These are phyloP conservation scores for Plectrocnemia conspersa DNA, from an alignment of 1,140 invertebrate genomes.

Conservation along the genomic window DNA sequence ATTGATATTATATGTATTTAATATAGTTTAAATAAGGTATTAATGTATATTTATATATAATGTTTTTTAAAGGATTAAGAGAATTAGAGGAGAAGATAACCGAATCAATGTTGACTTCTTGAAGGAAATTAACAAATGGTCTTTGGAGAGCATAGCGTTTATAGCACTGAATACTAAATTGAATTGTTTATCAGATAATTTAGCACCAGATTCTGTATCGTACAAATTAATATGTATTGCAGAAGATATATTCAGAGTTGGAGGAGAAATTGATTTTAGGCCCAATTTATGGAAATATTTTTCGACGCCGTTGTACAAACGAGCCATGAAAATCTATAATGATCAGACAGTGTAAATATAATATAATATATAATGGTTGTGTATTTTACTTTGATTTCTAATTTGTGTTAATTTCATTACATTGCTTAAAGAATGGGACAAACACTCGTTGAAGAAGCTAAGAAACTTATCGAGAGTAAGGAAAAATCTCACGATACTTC, in stretches of 20 bases:
- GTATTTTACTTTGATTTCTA: not conserved
- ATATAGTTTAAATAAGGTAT: not conserved
- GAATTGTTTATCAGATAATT: slow-evolving; percentile 53
- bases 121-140: slow-evolving; percentile 62
- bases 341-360: slow-evolving; percentile 46
- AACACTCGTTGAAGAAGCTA: slow-evolving; percentile 42
- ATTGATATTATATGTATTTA: not conserved
- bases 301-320: slow-evolving; percentile 54
- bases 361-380: not conserved
- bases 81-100: slow-evolving; percentile 48
- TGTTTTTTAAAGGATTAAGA: slow-evolving; percentile 46
- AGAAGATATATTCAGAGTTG: slow-evolving; percentile 55
- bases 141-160: slow-evolving; percentile 63
- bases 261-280: slow-evolving; percentile 56
- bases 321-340: slow-evolving; percentile 48
- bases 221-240: slow-evolving; percentile 57
- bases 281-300: slow-evolving; percentile 60
- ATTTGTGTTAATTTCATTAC: not conserved
- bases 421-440: slow-evolving; percentile 36
- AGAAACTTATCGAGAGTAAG: slow-evolving; percentile 37
- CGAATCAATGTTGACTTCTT: slow-evolving; percentile 56
- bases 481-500: slow-evolving; percentile 31
- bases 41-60: not conserved
- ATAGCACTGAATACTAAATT: slow-evolving; percentile 65
- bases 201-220: slow-evolving; percentile 52